phyloP scores from a whole-genome alignment of 2,888 invertebrate genomes.

The Conistra vaccinii region DNA sequence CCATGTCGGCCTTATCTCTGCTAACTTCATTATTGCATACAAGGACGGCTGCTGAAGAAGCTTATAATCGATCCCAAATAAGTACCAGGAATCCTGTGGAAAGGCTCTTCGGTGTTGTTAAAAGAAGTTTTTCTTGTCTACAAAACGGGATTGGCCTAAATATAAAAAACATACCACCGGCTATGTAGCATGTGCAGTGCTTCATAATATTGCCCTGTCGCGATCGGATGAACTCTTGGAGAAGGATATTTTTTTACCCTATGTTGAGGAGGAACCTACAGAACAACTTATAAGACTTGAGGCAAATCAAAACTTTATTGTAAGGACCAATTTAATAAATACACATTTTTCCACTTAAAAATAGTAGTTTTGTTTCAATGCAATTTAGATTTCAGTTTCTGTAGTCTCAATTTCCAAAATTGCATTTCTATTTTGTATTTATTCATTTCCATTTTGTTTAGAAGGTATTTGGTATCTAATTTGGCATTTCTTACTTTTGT shows the following conservation, averaged over 20 bases:
- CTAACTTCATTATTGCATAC: constrained; percentile 7
- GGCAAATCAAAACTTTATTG: not conserved
- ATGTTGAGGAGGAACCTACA: constrained; percentile 6
- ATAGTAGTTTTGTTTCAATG: constrained; percentile 4
- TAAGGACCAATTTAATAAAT: constrained; percentile 3
- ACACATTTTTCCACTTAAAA: constrained; percentile 5
- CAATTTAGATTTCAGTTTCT: constrained; percentile 7
- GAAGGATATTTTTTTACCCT: not conserved
- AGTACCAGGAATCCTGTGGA: not conserved
- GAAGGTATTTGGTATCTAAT: constrained; percentile 6
- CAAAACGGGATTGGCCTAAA: not conserved
- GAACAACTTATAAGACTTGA: not conserved
- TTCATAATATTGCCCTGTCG: constrained; percentile 11
- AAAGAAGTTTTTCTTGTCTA: constrained; percentile 5
- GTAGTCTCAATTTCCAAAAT: constrained; percentile 12
- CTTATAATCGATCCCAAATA: constrained; percentile 1
- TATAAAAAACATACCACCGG: not conserved
- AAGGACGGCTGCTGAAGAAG: constrained; percentile 1
- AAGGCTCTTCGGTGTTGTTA: constrained; percentile 1
- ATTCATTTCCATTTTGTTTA: constrained; percentile 7
- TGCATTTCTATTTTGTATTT: constrained; percentile 6
- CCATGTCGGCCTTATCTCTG: not conserved
- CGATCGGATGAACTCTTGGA: not conserved
- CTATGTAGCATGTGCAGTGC: constrained; percentile 9
- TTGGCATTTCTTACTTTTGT: not conserved